Evolutionary conservation across 2,113 vertebrate genomes (phyloP).

Genomic region (Callithrix jacchus): DNA sequence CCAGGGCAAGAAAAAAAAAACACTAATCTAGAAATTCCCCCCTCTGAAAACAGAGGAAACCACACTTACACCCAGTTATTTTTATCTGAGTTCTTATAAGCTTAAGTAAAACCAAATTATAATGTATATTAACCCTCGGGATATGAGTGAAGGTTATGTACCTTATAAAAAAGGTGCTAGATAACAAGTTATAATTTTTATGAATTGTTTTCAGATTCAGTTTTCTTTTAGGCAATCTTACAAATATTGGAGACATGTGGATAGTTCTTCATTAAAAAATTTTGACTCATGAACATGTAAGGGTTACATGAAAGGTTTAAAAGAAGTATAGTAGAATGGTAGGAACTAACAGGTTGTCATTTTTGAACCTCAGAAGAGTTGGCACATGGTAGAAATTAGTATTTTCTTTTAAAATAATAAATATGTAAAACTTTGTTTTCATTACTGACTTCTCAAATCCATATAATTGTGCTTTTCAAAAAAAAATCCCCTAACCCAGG

Average conservation of each 20-base stretch:
- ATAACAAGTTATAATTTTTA: conserved; percentile 46
- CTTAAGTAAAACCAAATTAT: conserved; percentile 83
- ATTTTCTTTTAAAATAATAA: background rate
- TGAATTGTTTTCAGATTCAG: conserved; percentile 51
- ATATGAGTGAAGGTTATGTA: conserved; percentile 35
- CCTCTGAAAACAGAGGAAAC: conserved; percentile 70
- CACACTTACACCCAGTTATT: conserved; percentile 67
- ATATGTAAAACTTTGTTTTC: background rate
- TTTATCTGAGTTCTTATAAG: conserved; percentile 81
- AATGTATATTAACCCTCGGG: conserved; percentile 51
- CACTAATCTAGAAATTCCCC: conserved; percentile 73
- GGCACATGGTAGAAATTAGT: background rate
- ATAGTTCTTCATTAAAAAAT: background rate
- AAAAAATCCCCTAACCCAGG: background rate
- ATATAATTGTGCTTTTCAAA: background rate
- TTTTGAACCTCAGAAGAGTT: conserved; percentile 4
- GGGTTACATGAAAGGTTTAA: background rate
- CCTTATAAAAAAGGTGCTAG: conserved; percentile 58
- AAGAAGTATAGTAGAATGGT: background rate
- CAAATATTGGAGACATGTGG: background rate
- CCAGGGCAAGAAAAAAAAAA: background rate
- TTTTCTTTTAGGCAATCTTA: conserved; percentile 38
- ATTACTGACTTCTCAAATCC: conserved; percentile 27
- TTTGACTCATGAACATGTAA: background rate
- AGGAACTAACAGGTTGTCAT: background rate